These are phyloP conservation scores for Cylindroiulus punctatus DNA, from an alignment of 2,888 invertebrate species.

Conservation along the genomic window DNA sequence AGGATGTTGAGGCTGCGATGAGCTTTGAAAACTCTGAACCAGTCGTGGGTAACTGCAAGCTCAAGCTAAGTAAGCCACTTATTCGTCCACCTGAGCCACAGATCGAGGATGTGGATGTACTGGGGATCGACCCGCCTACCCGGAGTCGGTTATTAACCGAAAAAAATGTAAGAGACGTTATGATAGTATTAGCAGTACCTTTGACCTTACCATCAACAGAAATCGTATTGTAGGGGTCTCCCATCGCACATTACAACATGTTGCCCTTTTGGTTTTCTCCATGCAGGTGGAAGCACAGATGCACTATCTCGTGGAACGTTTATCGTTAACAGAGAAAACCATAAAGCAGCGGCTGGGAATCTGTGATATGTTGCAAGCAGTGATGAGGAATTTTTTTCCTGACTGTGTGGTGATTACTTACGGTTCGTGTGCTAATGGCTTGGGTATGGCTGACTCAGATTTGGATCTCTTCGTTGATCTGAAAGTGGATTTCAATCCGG, in stretches of 20 bases:
- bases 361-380: neutral
- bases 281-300: neutral
- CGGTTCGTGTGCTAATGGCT: constrained; percentile 79
- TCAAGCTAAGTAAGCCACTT: neutral
- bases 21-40: neutral
- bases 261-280: neutral
- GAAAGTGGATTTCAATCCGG: constrained; percentile 40
- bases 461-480: constrained; percentile 75
- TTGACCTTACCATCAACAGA: neutral
- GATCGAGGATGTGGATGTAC: neutral
- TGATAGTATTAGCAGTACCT: neutral
- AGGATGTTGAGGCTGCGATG: neutral
- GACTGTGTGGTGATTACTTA: constrained; percentile 68
- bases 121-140: neutral
- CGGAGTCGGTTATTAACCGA: neutral
- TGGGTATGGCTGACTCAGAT: constrained; percentile 77
- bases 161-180: neutral
- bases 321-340: neutral
- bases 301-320: neutral
- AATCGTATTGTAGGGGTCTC: too few relatives aligned
- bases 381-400: neutral
- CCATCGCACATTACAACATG: neutral
- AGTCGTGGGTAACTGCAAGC: neutral
- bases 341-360: neutral
- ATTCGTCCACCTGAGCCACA: neutral